Evolutionary conservation across 2,797 vertebrate species (phyloP).

Genomic region (Myotis findleyi): DNA sequence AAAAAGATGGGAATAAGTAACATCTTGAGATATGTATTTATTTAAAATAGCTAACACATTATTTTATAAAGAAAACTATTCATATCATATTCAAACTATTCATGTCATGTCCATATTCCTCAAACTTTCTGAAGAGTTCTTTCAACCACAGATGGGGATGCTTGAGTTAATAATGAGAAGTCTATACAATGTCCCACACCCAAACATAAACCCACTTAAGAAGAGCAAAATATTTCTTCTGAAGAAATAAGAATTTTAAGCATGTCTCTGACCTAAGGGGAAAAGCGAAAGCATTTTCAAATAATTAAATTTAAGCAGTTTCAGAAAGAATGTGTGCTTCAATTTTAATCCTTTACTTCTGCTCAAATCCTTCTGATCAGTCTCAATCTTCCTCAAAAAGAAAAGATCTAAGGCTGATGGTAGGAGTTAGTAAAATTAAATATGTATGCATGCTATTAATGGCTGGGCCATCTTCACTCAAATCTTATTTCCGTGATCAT

Average conservation of each 20-base stretch:
- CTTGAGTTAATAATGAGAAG: neutral
- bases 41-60: neutral
- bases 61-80: neutral
- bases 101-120: neutral
- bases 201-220: neutral
- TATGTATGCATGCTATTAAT: neutral
- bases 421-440: neutral
- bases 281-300: slow-evolving; percentile 25
- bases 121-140: slow-evolving; percentile 20
- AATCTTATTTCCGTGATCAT: neutral
- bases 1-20: neutral
- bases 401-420: neutral
- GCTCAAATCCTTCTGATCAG: neutral
- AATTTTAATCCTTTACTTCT: neutral
- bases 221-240: slow-evolving; percentile 32
- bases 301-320: neutral
- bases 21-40: neutral
- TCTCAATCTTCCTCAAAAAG: neutral
- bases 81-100: neutral
- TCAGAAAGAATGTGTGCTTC: neutral
- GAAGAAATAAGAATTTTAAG: slow-evolving; percentile 39
- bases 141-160: neutral
- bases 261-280: neutral
- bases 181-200: neutral
- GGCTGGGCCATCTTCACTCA: neutral